Conservation (phyloP, 1,140 invertebrate genomes). For the Neodiprion pinetum region DNA sequence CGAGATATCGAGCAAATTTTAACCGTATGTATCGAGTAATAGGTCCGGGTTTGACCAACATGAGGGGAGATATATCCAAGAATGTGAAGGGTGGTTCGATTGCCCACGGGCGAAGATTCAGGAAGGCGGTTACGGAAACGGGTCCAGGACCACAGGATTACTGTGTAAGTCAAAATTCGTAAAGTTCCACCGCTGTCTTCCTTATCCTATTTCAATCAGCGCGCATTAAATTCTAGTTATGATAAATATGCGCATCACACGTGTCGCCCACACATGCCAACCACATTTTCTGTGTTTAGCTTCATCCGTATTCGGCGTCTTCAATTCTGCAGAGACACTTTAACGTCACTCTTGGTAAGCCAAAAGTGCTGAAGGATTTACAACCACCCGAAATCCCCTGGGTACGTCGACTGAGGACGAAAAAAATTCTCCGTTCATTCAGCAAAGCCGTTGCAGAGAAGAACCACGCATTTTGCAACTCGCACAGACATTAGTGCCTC, state of each 20-base stretch:
- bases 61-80: conserved; percentile 30
- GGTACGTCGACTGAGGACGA: conserved; percentile 10
- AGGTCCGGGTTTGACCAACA: conserved; percentile 31
- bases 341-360: conserved; percentile 30
- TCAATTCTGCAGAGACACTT: conserved; percentile 33
- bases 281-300: conserved; percentile 19
- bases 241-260: too few relatives aligned
- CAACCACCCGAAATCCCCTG: not conserved
- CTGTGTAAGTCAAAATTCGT: conserved; percentile 15
- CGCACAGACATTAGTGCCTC: not conserved
- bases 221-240: too few relatives aligned
- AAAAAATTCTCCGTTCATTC: conserved; percentile 12
- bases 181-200: not conserved
- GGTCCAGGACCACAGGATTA: conserved; percentile 21
- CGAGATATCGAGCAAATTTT: conserved; percentile 5
- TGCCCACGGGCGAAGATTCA: conserved; percentile 11
- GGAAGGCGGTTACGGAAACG: conserved; percentile 1
- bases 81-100: conserved; percentile 33
- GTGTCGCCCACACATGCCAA: too few relatives aligned
- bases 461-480: not conserved
- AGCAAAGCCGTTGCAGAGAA: not conserved
- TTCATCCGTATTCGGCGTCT: conserved; percentile 31
- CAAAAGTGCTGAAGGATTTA: not conserved
- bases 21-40: not conserved
- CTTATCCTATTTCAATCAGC: not conserved